Conservation (phyloP, 2,888 invertebrate species). For the Philereme vetulata region DNA sequence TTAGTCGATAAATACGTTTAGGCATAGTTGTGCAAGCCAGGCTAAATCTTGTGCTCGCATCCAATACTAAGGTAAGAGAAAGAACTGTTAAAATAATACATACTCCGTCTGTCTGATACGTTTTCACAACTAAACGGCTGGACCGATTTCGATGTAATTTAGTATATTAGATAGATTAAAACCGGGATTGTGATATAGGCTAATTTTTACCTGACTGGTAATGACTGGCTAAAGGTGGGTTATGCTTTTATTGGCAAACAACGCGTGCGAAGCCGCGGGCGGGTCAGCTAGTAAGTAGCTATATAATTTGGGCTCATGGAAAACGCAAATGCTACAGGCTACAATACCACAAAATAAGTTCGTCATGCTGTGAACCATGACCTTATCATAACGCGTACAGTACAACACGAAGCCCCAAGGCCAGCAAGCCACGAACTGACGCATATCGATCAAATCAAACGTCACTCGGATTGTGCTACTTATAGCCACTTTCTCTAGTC, state of each 20-base stretch:
- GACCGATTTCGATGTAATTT: too few species aligned
- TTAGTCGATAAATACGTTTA: too few species aligned
- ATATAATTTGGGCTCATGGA: not conserved
- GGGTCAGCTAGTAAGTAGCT: too few species aligned
- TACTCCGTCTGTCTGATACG: too few species aligned
- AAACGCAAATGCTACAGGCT: conserved; percentile 13
- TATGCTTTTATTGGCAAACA: too few species aligned
- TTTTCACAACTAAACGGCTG: too few species aligned
- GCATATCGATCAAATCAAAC: conserved; percentile 54
- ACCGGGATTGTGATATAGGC: too few species aligned
- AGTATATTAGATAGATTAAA: too few species aligned
- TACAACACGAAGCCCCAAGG: conserved; percentile 50
- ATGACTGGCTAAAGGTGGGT: too few species aligned
- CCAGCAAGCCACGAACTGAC: conserved; percentile 39
- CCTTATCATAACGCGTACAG: conserved; percentile 55
- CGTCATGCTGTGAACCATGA: conserved; percentile 50
- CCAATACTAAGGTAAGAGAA: conserved; percentile 3
- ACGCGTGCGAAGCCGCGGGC: too few species aligned
- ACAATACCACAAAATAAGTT: conserved; percentile 21
- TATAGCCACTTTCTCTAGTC: conserved; percentile 26
- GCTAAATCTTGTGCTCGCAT: not conserved
- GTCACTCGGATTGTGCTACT: conserved; percentile 28
- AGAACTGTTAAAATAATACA: not conserved
- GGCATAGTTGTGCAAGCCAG: too few species aligned
- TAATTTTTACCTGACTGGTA: too few species aligned